Conservation (phyloP, 2,113 vertebrate genomes). For the Pluvianellus socialis region DNA sequence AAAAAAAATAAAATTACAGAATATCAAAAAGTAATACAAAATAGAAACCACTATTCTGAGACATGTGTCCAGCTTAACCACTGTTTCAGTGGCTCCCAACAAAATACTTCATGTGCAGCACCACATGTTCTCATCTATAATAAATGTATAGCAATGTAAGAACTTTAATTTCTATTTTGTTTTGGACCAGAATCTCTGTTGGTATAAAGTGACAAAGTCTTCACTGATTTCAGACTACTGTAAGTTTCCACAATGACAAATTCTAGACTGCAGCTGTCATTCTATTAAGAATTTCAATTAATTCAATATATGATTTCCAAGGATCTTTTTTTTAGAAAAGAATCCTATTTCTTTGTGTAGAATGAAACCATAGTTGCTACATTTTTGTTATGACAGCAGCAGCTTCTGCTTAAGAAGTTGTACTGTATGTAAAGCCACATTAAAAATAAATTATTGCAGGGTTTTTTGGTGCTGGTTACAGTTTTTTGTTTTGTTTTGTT, state of each 20-base stretch:
- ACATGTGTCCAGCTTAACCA: not conserved
- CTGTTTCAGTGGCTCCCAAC: not conserved
- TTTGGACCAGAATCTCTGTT: not conserved
- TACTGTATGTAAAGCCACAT: not conserved
- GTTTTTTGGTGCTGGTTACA: accelerated
- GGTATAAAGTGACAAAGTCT: not conserved
- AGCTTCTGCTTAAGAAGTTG: not conserved
- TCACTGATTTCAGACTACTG: not conserved
- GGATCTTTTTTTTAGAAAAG: not conserved
- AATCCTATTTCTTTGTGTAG: not conserved
- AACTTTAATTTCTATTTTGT: not conserved
- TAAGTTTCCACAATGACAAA: not conserved
- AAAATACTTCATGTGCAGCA: not conserved
- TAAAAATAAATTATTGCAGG: accelerated
- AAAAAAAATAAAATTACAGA: not conserved
- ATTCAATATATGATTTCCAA: not conserved
- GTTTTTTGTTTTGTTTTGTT: not conserved
- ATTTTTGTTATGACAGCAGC: not conserved
- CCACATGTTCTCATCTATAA: not conserved
- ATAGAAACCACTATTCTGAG: not conserved
- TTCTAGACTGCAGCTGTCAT: not conserved
- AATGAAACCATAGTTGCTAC: not conserved
- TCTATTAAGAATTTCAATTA: not conserved
- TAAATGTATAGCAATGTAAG: not conserved
- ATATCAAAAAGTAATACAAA: not conserved